Conservation (phyloP, 2,888 invertebrate species). For the Oscheius myriophilus region DNA sequence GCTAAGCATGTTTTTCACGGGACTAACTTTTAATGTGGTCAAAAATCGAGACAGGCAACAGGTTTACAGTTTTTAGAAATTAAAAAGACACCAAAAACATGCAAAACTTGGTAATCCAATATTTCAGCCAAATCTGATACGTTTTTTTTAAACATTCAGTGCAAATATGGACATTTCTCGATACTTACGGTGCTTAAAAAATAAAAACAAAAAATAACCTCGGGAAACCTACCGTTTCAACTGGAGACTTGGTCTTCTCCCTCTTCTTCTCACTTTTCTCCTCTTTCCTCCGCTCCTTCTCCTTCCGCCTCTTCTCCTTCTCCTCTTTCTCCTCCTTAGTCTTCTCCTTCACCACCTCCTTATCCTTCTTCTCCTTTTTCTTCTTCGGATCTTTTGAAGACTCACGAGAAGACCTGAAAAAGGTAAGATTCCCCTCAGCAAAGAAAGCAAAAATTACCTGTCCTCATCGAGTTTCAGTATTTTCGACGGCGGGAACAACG, state of each 20-base stretch:
- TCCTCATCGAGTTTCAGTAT: not conserved
- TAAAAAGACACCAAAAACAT: no score
- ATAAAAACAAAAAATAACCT: no score
- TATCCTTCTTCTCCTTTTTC: constrained; percentile 11
- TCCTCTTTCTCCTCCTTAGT: constrained; percentile 11
- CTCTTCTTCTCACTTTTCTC: constrained; percentile 3
- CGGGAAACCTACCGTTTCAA: not conserved
- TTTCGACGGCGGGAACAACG: constrained; percentile 20
- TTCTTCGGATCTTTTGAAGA: not conserved
- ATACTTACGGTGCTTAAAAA: no score
- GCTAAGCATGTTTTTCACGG: no score
- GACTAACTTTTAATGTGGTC: no score
- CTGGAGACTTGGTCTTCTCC: constrained; percentile 9
- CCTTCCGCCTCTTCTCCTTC: constrained; percentile 8
- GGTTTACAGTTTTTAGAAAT: no score
- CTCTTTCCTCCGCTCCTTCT: constrained; percentile 12
- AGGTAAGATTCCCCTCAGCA: no score
- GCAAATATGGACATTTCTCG: no score
- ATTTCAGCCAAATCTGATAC: no score
- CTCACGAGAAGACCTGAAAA: constrained; percentile 1
- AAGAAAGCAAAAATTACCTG: constrained; percentile 1
- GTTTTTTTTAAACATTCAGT: no score
- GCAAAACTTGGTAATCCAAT: no score
- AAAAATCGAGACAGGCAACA: no score
- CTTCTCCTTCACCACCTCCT: not conserved